A percentile compares a stretch with the other conserved stretches of the same genome.
Evolutionary conservation across 1,140 invertebrate species (phyloP).

Genomic region (Heliconius eleuchia): DNA sequence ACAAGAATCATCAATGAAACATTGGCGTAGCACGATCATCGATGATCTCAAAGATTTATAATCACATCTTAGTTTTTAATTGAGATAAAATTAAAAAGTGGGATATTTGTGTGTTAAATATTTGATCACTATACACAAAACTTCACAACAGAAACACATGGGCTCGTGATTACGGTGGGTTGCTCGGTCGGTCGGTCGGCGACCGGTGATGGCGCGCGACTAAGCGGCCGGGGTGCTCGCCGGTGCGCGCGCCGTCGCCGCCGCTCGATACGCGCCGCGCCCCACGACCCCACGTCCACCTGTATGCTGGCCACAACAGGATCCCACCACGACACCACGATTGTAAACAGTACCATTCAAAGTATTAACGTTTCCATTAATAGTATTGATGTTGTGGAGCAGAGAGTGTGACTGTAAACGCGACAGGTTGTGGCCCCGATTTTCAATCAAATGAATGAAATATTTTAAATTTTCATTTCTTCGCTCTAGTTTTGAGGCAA

Average conservation of each 20-base stretch:
- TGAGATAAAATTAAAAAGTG: not conserved
- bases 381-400: not conserved
- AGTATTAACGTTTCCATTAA: not conserved
- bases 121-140: conserved; percentile 20
- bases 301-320: conserved; percentile 72
- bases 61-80: not conserved
- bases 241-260: conserved; percentile 63
- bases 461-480: no score
- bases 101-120: not conserved
- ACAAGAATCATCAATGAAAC: conserved; percentile 38
- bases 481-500: no score
- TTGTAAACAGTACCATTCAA: conserved; percentile 44
- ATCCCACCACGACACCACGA: conserved; percentile 50
- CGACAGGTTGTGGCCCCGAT: no score
- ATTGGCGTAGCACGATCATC: conserved; percentile 4
- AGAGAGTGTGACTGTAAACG: not conserved
- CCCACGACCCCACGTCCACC: conserved; percentile 72
- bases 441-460: no score
- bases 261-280: conserved; percentile 72
- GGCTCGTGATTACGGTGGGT: conserved; percentile 49
- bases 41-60: not conserved
- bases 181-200: conserved; percentile 49
- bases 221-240: conserved; percentile 46
- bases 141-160: conserved; percentile 66
- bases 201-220: conserved; percentile 51